Conservation (phyloP, 1,140 invertebrate genomes). For the Limonius californicus region DNA sequence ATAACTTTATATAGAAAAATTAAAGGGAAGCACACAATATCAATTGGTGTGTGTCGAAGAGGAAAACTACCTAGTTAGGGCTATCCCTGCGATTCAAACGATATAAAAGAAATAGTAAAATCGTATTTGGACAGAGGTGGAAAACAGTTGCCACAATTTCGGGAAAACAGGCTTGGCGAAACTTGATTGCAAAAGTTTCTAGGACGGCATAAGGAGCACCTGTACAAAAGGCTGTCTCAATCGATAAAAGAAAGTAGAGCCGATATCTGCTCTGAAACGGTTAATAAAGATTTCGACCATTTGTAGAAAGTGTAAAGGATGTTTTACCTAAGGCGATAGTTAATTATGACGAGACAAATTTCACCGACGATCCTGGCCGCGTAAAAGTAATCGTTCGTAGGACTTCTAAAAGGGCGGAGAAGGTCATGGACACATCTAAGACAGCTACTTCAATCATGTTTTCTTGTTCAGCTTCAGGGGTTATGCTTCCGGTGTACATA, state of each 20-base stretch:
- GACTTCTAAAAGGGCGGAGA: too few relatives aligned
- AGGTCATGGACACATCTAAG: too few relatives aligned
- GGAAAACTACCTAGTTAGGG: slow-evolving; percentile 11
- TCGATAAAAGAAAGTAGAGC: slow-evolving; percentile 38
- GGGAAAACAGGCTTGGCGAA: slow-evolving; percentile 39
- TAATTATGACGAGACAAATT: too few relatives aligned
- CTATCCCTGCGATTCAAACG: slow-evolving; percentile 19
- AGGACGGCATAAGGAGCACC: slow-evolving; percentile 28
- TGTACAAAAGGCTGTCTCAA: slow-evolving; percentile 30
- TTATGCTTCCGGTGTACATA: too few relatives aligned
- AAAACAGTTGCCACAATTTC: slow-evolving; percentile 25
- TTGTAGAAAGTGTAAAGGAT: slow-evolving; percentile 33
- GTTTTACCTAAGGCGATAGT: slow-evolving; percentile 43
- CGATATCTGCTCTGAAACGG: slow-evolving; percentile 23
- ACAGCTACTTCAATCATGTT: too few relatives aligned
- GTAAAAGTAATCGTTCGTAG: too few relatives aligned
- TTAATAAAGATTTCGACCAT: slow-evolving; percentile 37
- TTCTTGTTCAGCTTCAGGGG: too few relatives aligned
- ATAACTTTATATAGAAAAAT: slow-evolving; percentile 25
- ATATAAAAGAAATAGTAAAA: slow-evolving; percentile 20
- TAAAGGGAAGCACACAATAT: slow-evolving; percentile 18
- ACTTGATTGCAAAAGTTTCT: slow-evolving; percentile 37
- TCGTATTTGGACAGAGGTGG: slow-evolving; percentile 27
- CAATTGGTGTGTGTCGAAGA: slow-evolving; percentile 13
- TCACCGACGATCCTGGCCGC: too few relatives aligned